Conservation (phyloP, 2,888 invertebrate species). For the Boloria euphrosyne region DNA sequence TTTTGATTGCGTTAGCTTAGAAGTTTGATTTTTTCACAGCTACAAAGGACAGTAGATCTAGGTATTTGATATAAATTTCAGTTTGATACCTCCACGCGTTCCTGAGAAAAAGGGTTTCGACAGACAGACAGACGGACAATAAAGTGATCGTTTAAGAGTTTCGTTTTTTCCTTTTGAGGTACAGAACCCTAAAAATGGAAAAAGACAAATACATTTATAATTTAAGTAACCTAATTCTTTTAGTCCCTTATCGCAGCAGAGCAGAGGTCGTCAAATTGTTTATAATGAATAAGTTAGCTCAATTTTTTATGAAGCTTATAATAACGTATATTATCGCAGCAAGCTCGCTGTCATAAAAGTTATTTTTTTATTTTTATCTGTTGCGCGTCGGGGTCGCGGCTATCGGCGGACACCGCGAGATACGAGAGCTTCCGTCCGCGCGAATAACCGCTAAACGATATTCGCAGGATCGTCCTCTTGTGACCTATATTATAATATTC, state of each 20-base stretch:
- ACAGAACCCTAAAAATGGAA: too few species aligned
- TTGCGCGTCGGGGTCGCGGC: slow-evolving; percentile 43
- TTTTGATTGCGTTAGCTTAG: too few species aligned
- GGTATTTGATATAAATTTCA: too few species aligned
- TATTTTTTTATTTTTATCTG: slow-evolving; percentile 58
- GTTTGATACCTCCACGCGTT: too few species aligned
- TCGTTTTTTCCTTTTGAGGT: too few species aligned
- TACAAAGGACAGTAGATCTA: too few species aligned
- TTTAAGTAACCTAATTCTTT: too few species aligned
- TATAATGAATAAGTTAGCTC: not conserved
- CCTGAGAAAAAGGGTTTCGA: too few species aligned
- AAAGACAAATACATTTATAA: too few species aligned
- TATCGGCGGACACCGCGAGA: slow-evolving; percentile 56
- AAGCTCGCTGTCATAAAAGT: slow-evolving; percentile 36
- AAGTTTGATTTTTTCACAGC: too few species aligned
- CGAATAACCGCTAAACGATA: slow-evolving; percentile 40
- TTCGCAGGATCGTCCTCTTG: slow-evolving; percentile 36
- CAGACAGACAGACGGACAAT: too few species aligned
- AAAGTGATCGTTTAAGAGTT: too few species aligned
- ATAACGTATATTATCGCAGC: slow-evolving; percentile 1
- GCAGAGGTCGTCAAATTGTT: not conserved
- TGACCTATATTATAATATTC: slow-evolving; percentile 20
- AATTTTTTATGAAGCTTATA: not conserved
- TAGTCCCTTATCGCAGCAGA: not conserved
- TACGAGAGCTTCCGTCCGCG: slow-evolving; percentile 60